phyloP scores from a whole-genome alignment of 1,140 invertebrate species.

The Solenopsis fugax region DNA sequence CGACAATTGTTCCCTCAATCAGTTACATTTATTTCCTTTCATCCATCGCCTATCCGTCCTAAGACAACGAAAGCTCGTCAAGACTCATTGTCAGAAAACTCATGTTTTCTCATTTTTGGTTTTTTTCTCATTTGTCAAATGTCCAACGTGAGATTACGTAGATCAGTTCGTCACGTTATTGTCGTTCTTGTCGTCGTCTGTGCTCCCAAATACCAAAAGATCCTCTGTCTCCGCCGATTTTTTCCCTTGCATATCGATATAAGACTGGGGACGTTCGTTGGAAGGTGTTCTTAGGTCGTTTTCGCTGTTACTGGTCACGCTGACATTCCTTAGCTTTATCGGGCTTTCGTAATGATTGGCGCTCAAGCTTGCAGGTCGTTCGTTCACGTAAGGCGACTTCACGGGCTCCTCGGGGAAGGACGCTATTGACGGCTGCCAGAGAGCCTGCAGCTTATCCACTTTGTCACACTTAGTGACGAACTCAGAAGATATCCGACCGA shows the following conservation, averaged over 20 bases:
- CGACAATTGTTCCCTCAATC: neutral
- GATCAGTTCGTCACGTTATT: conserved; percentile 53
- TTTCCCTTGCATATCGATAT: conserved; percentile 86
- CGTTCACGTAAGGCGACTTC: conserved; percentile 82
- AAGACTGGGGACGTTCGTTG: conserved; percentile 84
- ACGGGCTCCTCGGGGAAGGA: conserved; percentile 72
- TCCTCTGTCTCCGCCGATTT: conserved; percentile 73
- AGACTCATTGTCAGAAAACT: neutral
- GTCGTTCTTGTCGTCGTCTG: conserved; percentile 71
- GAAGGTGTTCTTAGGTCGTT: conserved; percentile 82
- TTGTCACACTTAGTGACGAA: conserved; percentile 84
- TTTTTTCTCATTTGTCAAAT: conserved; percentile 30
- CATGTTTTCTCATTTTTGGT: conserved; percentile 1
- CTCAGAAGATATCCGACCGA: conserved; percentile 82
- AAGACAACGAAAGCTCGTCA: neutral
- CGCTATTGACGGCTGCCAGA: conserved; percentile 80
- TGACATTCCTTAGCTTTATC: conserved; percentile 83
- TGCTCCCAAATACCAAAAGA: conserved; percentile 73
- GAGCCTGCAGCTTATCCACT: conserved; percentile 83
- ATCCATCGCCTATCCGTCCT: neutral
- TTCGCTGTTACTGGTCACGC: conserved; percentile 81
- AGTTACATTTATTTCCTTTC: neutral
- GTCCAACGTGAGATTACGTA: conserved; percentile 1
- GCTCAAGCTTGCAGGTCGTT: conserved; percentile 73
- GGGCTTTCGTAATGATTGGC: conserved; percentile 86